Percentiles rank a stretch among this genome's conserved stretches.
Conservation (phyloP, 2,797 vertebrate genomes). For the Enteromius mattozi region DNA sequence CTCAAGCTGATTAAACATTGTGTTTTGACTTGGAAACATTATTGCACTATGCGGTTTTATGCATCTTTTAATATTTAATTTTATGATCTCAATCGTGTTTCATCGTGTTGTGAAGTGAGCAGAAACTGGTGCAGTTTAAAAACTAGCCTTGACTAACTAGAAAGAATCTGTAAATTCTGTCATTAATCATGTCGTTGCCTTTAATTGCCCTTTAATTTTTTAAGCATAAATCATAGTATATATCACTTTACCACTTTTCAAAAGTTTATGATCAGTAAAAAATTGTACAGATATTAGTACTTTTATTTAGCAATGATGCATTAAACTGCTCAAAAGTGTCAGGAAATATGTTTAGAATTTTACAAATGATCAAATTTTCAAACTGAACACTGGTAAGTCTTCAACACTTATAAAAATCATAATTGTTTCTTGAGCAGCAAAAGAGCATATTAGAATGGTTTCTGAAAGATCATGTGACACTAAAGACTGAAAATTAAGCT, state of each 20-base stretch:
- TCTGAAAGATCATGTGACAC: background rate
- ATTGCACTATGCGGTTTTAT: background rate
- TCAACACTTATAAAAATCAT: background rate
- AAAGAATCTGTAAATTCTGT: too few relatives aligned
- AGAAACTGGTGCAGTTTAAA: background rate
- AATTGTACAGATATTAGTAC: background rate
- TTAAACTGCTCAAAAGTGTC: background rate
- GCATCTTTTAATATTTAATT: background rate
- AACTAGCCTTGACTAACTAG: background rate
- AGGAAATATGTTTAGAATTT: background rate
- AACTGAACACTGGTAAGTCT: background rate
- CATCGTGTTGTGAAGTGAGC: conserved; percentile 23
- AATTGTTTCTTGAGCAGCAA: background rate
- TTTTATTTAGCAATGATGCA: background rate
- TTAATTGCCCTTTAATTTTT: too few relatives aligned
- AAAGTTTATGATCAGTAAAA: background rate
- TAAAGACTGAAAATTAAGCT: background rate
- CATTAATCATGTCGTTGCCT: too few relatives aligned
- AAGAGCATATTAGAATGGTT: background rate
- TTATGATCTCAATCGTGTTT: conserved; percentile 14
- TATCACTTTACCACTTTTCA: background rate
- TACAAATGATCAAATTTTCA: background rate
- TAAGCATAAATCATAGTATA: background rate
- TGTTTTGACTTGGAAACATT: background rate
- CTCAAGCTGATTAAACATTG: background rate